Evolutionary conservation across 2,888 invertebrate genomes (phyloP), one percentile per base, ranked within the genome.

Genomic region (Octodonta nipae): DNA sequence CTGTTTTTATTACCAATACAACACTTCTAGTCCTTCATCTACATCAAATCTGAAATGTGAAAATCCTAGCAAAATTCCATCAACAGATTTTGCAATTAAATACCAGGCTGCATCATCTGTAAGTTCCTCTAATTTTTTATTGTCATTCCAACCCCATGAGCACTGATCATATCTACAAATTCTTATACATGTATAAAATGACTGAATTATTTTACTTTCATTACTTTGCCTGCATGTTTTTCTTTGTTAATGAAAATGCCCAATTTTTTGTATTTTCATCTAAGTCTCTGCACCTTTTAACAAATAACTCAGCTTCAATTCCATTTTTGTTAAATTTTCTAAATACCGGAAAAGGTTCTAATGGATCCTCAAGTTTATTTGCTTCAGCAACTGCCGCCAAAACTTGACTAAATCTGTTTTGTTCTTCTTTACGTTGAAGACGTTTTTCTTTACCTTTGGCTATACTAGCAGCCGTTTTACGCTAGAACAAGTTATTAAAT

Each of bases 11-110:
- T 58, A 82, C 82, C 83, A 82, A 58, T 85, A 86, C 5, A 86
- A 57, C 4, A 85, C 84, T 51, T 78, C 76, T 30, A 73, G 65
- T 10, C 77, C 81, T 55, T 73, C 74, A 54, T 87, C 86, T 63
- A 85, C 66, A 55, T 85, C 86, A 63, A 86, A 86, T 54, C 86
- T 65, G 58, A 85, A 86, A 61, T 87, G 85, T 32, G 77, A 74
- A 59, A 83, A 84, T 2, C 77, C 87, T 32, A 83, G 62, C 1
- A 72, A 70, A 40, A 52, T 57, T 5, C 60, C 61, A 28, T 65
- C 60, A 16, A 62, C 60, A 36, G 67, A 60, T 49, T 64, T 68
- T 4, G 72, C 81, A 37, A 84, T 66, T 16, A 84, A 64, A 57
- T 78, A 84, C 73, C 79, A 75, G 3, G 84, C 81, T 22, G 68